phyloP scores from a whole-genome alignment of 1,140 invertebrate species.

The Drosophila leontia region DNA sequence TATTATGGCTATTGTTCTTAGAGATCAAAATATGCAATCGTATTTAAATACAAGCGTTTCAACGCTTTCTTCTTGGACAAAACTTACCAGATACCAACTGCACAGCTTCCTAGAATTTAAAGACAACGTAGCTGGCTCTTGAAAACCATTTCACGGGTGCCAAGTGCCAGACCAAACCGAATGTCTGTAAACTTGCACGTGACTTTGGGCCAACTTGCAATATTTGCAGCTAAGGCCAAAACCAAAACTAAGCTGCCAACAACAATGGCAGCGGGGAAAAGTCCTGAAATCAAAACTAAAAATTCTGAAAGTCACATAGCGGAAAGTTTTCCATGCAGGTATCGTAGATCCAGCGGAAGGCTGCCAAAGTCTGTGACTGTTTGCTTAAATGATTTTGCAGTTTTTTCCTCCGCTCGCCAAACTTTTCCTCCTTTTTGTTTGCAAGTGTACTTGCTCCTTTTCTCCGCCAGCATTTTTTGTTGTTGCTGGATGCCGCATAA shows the following conservation, averaged over 20 bases:
- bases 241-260: constrained; percentile 66
- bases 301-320: constrained; percentile 82
- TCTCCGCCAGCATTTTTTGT: background rate
- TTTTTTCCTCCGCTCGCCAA: constrained; percentile 41
- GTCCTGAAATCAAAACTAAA: constrained; percentile 81
- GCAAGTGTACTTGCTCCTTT: constrained; percentile 32
- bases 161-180: constrained; percentile 55
- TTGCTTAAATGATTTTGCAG: constrained; percentile 80
- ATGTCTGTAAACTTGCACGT: constrained; percentile 82
- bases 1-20: too few species aligned
- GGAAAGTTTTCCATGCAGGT: constrained; percentile 69
- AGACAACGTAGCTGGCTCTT: constrained; percentile 8
- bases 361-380: constrained; percentile 79
- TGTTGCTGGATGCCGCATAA: constrained; percentile 51
- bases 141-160: constrained; percentile 45
- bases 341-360: constrained; percentile 52
- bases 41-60: background rate
- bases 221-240: constrained; percentile 71
- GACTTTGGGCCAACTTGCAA: constrained; percentile 77
- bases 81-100: constrained; percentile 3
- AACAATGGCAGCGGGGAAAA: constrained; percentile 40
- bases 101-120: constrained; percentile 15
- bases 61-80: background rate
- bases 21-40: too few species aligned
- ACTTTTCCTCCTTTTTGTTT: constrained; percentile 41